Base-by-base conservation (phyloP, 1,140 invertebrate genomes). In the Brachionus koreanus region DNA sequence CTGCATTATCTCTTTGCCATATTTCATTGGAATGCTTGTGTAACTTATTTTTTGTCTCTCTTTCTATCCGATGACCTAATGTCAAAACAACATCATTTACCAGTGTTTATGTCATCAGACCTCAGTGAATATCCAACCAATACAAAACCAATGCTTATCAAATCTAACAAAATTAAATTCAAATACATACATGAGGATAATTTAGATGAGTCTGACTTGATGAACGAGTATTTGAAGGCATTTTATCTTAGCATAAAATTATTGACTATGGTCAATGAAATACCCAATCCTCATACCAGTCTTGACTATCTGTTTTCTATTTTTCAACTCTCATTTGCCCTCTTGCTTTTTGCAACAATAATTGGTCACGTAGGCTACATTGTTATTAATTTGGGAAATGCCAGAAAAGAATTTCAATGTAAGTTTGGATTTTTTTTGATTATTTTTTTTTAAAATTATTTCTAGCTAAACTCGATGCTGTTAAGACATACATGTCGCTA, bases 11-110 rank as follows among this genome's bases (percentile, higher is more conserved):
- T 98, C 85, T 91, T 98, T 89, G 95, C 97, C 89, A 96, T 98
- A 89, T 98, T 98, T 90, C 97, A 98, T 91, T 98, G 96, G 96
- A 98, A 98, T 89, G 95, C 96, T 84, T 98, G 96, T 91, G 91
- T 98, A 86, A 97, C 95, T 90, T 94, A 97, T 91, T 93, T 97
- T 39, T 79, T 79, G 35, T 79, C 76, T 33, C 49, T 19, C 25
- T 79, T 61, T 43, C 57, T 79, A 65, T 79, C 76, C 19, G 25
- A 79, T 29, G 76, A 79, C 37, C 25, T 79, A 29, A 57, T 79
- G 76, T 37, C 19, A 4, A 79, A 65, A 79, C 25, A 42, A 16
- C 46, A 79, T 57, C 29, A 65, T 13, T 37, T 65, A 61, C 76
- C 61, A 37, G 46, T 57, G 5, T 77, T 16, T 37, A 16, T 25